Conservation (phyloP, 2,888 invertebrate species). For the Gymnocheta viridis region DNA sequence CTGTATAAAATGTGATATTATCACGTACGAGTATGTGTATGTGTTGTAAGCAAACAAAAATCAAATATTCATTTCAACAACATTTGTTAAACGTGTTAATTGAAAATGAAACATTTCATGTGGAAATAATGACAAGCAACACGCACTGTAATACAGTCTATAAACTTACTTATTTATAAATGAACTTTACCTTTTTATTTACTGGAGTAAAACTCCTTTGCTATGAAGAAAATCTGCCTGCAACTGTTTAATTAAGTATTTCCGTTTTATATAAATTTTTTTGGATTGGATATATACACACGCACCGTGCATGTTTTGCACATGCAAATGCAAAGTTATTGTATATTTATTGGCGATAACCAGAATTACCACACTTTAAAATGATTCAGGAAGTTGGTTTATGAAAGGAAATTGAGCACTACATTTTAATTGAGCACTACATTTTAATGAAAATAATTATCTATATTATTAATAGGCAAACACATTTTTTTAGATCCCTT, state of each 20-base stretch:
- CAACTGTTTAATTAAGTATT: conserved; percentile 28
- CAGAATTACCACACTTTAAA: background rate
- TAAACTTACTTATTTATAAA: background rate
- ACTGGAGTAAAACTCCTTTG: background rate
- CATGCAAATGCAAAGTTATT: background rate
- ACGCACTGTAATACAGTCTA: background rate
- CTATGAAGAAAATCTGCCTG: background rate
- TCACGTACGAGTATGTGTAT: too few species aligned
- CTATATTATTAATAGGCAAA: too few species aligned
- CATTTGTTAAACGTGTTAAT: conserved; percentile 6
- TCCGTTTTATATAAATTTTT: background rate
- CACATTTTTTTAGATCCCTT: too few species aligned
- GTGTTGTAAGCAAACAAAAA: conserved; percentile 1
- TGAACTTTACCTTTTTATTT: background rate
- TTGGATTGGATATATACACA: too few species aligned
- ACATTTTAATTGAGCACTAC: too few species aligned
- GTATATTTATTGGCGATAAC: background rate
- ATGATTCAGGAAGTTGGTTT: conserved; percentile 11
- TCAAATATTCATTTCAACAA: background rate
- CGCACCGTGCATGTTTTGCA: background rate
- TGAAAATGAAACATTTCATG: background rate
- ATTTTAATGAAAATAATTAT: too few species aligned
- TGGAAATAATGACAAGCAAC: background rate
- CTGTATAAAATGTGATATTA: background rate
- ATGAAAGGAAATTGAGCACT: background rate